Base-by-base conservation (phyloP, 2,888 invertebrate species). In the Deilephila elpenor region DNA sequence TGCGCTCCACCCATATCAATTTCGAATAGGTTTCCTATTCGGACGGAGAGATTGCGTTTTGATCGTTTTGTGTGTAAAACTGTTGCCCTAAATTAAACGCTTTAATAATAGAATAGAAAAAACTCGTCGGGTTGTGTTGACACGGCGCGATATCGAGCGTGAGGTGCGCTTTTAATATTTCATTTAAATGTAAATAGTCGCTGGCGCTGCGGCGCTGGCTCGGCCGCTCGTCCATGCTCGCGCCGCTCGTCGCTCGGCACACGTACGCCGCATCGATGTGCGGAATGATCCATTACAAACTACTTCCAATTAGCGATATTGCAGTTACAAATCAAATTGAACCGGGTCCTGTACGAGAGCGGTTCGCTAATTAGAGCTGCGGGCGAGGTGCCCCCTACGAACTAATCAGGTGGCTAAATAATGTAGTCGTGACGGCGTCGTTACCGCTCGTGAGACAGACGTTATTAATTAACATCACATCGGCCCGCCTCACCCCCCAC, bases 331-430 rank as follows among this genome's bases (percentile, higher is more conserved):
- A 93, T 92, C 90, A 92, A 92, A 93, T 92, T 89, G 88, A 89
- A 87, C 85, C 82, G 83, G 85, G 85, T 87, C 87, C 86, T 87
- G 84, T 83, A 83, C 80, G 84, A 83, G 84, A 88, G 86, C 86
- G 85, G 86, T 85, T 87, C 88, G 87, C 90, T 93, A 93, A 93
- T 93, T 93, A 92, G 92, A 85, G 91, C 87, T 89, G 91, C 88
- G 89, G 91, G 91, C 88, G 86, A 86, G 88, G 88, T 86, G 87
- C 84, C 84, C 87, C 87, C 87, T 88, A 89, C 86, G 90, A 91
- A 92, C 93, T 93, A 93, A 94, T 94, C 93, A 93, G 93, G 92
- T 93, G 93, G 91, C 90, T 92, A 93, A 93, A 93, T 94, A 93
- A 93, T 93, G 89, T 92, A 93, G 89, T 91, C 92, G 92, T 93